Evolutionary conservation across 1,140 invertebrate genomes (phyloP).

Genomic region (Drosophila rhopaloa): DNA sequence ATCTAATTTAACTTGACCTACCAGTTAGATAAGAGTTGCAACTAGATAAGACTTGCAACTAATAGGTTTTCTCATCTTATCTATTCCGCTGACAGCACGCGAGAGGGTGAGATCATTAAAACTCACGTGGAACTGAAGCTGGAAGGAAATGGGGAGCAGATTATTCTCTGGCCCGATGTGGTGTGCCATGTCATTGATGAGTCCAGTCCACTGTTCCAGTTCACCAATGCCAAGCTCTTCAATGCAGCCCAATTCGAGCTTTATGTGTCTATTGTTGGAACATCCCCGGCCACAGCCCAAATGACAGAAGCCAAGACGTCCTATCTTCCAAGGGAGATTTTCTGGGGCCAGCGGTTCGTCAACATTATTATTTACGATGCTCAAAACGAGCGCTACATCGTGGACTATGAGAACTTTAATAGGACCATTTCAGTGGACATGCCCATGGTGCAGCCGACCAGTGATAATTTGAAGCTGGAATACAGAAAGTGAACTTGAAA

Average conservation of each 20-base stretch:
- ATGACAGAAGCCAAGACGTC: constrained; percentile 91
- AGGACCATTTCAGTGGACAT: constrained; percentile 87
- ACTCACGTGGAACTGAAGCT: constrained; percentile 76
- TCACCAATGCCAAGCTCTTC: constrained; percentile 85
- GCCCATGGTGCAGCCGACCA: constrained; percentile 24
- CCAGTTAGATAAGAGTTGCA: not conserved
- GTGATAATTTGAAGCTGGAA: constrained; percentile 47
- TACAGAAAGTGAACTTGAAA: constrained; percentile 32
- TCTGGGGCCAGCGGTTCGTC: constrained; percentile 93
- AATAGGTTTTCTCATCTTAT: constrained; percentile 8
- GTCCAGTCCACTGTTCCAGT: constrained; percentile 86
- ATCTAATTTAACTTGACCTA: not conserved
- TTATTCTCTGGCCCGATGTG: constrained; percentile 88
- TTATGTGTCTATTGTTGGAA: constrained; percentile 93
- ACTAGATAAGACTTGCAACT: not conserved
- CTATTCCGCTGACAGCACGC: constrained; percentile 51
- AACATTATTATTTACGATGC: constrained; percentile 92
- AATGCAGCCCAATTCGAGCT: constrained; percentile 91
- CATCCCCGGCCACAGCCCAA: constrained; percentile 91
- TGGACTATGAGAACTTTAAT: constrained; percentile 97
- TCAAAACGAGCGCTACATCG: constrained; percentile 94
- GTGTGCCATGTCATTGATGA: constrained; percentile 88
- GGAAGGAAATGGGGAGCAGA: constrained; percentile 82
- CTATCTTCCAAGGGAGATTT: constrained; percentile 92
- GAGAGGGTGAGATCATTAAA: constrained; percentile 74